Percentiles rank a stretch among this genome's conserved stretches.
Conservation (phyloP, 2,888 invertebrate species). For the Hyles lineata region DNA sequence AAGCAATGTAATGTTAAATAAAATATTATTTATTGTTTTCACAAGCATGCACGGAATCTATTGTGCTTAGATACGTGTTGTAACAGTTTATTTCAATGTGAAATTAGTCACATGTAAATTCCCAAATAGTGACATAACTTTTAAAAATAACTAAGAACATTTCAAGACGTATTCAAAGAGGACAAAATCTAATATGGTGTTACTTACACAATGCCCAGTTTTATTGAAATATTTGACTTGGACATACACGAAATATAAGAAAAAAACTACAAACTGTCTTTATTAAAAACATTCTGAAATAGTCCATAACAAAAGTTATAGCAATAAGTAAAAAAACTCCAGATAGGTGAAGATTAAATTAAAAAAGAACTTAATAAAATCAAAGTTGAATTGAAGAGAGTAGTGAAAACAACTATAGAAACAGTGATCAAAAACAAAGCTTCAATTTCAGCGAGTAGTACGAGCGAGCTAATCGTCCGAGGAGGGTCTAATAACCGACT, state of each 20-base stretch:
- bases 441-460: slow-evolving; percentile 52
- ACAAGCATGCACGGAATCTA: too few relatives aligned
- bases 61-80: too few relatives aligned
- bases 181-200: too few relatives aligned
- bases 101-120: too few relatives aligned
- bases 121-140: too few relatives aligned
- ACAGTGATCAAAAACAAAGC: slow-evolving; percentile 60
- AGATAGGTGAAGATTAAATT: slow-evolving; percentile 6
- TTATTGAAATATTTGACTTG: neutral
- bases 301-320: neutral
- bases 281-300: neutral
- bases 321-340: slow-evolving; percentile 1
- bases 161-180: too few relatives aligned
- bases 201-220: too few relatives aligned
- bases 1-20: neutral
- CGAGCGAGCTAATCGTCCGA: slow-evolving; percentile 63
- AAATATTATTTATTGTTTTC: neutral
- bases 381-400: slow-evolving; percentile 34
- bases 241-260: neutral
- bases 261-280: slow-evolving; percentile 64
- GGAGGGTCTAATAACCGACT: slow-evolving; percentile 73
- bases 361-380: slow-evolving; percentile 18
- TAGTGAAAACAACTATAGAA: slow-evolving; percentile 56
- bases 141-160: too few relatives aligned
- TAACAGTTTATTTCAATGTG: too few relatives aligned